These are phyloP conservation scores for Diplazon laetatorius DNA, from an alignment of 2,888 invertebrate species.

Conservation along the genomic window DNA sequence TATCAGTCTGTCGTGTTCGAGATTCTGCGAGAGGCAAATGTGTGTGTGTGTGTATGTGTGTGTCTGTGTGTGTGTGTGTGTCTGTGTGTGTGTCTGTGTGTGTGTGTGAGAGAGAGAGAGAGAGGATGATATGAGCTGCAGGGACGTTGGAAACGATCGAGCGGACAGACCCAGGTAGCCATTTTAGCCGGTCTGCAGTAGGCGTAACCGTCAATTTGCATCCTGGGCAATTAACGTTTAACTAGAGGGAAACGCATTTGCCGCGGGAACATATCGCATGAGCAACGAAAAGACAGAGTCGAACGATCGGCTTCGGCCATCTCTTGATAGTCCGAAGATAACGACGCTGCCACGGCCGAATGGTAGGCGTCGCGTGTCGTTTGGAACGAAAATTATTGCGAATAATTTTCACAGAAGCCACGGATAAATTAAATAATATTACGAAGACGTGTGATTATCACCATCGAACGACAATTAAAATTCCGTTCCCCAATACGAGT, in stretches of 20 bases:
- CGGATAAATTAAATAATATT: background rate
- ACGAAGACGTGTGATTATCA: background rate
- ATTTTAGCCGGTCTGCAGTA: slow-evolving; percentile 60
- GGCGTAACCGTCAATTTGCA: slow-evolving; percentile 75
- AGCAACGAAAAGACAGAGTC: slow-evolving; percentile 34
- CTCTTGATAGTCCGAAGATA: slow-evolving; percentile 22
- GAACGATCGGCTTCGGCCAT: background rate
- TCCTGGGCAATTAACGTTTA: slow-evolving; percentile 73
- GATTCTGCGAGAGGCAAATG: slow-evolving; percentile 22
- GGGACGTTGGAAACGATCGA: slow-evolving; percentile 48
- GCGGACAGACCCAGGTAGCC: slow-evolving; percentile 48
- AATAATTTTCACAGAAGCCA: background rate
- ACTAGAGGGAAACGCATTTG: slow-evolving; percentile 69
- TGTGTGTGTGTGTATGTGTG: slow-evolving; percentile 15
- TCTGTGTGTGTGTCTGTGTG: background rate
- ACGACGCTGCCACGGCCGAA: background rate
- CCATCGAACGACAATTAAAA: background rate
- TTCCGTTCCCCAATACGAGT: background rate
- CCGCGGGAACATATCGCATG: slow-evolving; percentile 50
- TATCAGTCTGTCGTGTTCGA: slow-evolving; percentile 39
- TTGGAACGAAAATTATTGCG: background rate
- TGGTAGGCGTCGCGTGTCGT: background rate
- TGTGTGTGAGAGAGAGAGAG: too few species aligned
- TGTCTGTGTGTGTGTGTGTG: slow-evolving; percentile 19
- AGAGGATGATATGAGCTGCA: slow-evolving; percentile 40